phyloP scores from a whole-genome alignment of 2,113 vertebrate genomes.

The Eudyptes chrysolophus region DNA sequence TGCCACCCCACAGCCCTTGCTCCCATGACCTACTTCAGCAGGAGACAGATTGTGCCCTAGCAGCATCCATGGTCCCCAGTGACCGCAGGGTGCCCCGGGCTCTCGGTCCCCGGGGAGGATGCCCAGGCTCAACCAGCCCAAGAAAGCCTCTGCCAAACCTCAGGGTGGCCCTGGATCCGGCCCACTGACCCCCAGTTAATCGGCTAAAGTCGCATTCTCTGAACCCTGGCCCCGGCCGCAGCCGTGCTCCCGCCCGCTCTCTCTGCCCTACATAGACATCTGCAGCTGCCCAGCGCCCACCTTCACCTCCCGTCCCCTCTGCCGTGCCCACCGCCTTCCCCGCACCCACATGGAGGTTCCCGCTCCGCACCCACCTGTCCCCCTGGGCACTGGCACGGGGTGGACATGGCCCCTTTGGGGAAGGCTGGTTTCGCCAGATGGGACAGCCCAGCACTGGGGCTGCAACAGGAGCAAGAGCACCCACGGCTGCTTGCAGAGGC shows the following conservation, averaged over 20 bases:
- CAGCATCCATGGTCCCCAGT: rapidly evolving
- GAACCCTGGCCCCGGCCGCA: neutral
- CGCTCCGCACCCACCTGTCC: rapidly evolving
- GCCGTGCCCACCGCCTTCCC: rapidly evolving
- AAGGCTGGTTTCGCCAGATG: rapidly evolving
- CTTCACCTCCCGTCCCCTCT: neutral
- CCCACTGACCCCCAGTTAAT: conserved; percentile 62
- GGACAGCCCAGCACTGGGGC: neutral
- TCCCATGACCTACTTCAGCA: conserved; percentile 25
- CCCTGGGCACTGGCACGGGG: rapidly evolving
- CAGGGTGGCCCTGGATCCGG: neutral
- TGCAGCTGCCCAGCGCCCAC: neutral
- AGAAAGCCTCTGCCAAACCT: neutral
- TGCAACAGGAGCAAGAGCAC: neutral
- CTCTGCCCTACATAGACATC: conserved; percentile 51
- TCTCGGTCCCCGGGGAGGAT: rapidly evolving
- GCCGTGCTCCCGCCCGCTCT: neutral
- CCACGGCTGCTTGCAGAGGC: neutral
- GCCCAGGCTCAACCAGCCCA: neutral
- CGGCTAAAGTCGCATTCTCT: conserved; percentile 13
- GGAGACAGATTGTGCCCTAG: neutral
- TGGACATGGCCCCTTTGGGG: rapidly evolving
- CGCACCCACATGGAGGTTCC: neutral
- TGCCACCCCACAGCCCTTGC: neutral
- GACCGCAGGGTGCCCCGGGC: neutral